Conservation (phyloP, 2,888 invertebrate species). For the Sarcophaga carnaria region DNA sequence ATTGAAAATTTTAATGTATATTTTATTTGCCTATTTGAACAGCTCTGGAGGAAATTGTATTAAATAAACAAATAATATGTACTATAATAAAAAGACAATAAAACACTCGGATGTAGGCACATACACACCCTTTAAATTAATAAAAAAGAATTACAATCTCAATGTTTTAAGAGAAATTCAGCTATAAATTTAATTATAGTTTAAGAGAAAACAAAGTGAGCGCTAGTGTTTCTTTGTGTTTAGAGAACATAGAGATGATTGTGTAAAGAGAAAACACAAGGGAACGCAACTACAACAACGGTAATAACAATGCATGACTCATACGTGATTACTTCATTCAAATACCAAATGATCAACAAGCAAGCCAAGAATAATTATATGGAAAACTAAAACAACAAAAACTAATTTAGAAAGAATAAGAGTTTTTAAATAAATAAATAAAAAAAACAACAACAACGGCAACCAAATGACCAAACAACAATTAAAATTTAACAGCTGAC, state of each 20-base stretch:
- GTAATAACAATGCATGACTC: conserved; percentile 51
- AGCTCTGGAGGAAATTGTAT: not conserved
- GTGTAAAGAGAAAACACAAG: conserved; percentile 14
- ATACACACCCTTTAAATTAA: conserved; percentile 21
- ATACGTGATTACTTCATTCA: conserved; percentile 64
- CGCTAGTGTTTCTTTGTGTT: conserved; percentile 4
- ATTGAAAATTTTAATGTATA: no score
- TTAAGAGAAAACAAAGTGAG: conserved; percentile 27
- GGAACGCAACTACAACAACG: conserved; percentile 30
- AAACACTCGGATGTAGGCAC: conserved; percentile 17
- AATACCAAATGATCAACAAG: conserved; percentile 24
- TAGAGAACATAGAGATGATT: conserved; percentile 20
- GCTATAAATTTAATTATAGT: not conserved
- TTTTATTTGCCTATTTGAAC: not conserved
- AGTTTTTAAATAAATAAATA: conserved; percentile 9
- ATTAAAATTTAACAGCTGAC: conserved; percentile 5
- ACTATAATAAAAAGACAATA: not conserved
- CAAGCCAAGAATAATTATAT: conserved; percentile 27
- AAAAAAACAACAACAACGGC: not conserved
- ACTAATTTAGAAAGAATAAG: conserved; percentile 2
- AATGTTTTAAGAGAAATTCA: conserved; percentile 16
- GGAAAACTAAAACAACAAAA: conserved; percentile 27
- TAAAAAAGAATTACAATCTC: conserved; percentile 2
- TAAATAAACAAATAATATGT: not conserved
- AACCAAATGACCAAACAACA: conserved; percentile 18